Evolutionary conservation across 2,888 invertebrate species (phyloP), one percentile per base, ranked within the genome.

Genomic region (Chaetoderma sp.): DNA sequence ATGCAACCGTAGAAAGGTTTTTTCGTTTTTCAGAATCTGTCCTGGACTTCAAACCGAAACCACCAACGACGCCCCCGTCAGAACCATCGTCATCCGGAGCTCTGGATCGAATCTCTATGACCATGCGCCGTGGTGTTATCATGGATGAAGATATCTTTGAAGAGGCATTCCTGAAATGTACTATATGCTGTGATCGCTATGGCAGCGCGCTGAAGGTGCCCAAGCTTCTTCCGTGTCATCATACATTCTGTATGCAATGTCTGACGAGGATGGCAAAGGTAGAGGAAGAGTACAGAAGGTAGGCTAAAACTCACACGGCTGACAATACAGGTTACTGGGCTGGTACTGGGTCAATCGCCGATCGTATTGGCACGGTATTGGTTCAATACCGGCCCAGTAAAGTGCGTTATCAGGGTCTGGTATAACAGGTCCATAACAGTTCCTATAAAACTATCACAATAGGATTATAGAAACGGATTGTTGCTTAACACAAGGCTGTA

Each of bases 191-290:
- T 28, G 78, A 79, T 23, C 64, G 74, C 25, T 82, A 72, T 64
- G 63, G 74, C 57, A 62, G 69, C 44, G 58, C 44, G 1, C 59
- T 68, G 0, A 72, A 71, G 44, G 68, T 73, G 27, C 79, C 81
- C 2, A 76, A 78, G 32, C 65, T 82, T 28, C 71, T 82, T 1
- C 79, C 79, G 4, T 82, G 81, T 54, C 81, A 82, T 60, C 81
- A 82, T 58, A 70, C 78, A 18, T 77, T 80, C 68, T 82, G 81
- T 58, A 44, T 74, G 16, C 32, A 56, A 8, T 79, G 81, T 64
- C 68, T 80, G 27, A 21, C 72, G 23, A 65, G 72, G 28, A 63
- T 79, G 30, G 78, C 72, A 65, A 57, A 72, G 21, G 62, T 70
- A 5, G 79, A 80, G 60, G 71, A 72, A 8, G 74, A 77, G 42